Evolutionary conservation across 2,888 invertebrate genomes (phyloP).

Genomic region (Stegana nigrithorax): DNA sequence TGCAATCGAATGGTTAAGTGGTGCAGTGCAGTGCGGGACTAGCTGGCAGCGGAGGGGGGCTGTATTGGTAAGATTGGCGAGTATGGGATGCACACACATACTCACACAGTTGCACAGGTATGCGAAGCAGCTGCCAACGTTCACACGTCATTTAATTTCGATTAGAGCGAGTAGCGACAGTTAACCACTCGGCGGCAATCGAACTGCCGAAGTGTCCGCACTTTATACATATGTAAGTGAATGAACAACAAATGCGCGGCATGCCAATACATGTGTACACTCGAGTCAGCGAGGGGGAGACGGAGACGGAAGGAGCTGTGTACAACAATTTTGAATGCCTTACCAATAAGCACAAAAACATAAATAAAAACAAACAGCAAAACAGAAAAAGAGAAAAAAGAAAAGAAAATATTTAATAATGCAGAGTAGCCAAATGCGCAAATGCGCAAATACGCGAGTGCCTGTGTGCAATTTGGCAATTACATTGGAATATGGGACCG

Average conservation of each 20-base stretch:
- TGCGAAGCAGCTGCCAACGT: constrained; percentile 59
- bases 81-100: too few species aligned
- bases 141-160: constrained; percentile 69
- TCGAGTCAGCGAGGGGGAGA: not conserved
- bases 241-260: not conserved
- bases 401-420: constrained; percentile 24
- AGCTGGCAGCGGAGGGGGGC: too few species aligned
- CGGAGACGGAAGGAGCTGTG: not conserved
- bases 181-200: too few species aligned
- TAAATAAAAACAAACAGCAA: not conserved
- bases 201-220: constrained; percentile 16
- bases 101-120: too few species aligned
- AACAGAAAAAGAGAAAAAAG: not conserved
- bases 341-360: constrained; percentile 26
- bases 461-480: constrained; percentile 22
- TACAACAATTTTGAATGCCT: constrained; percentile 35
- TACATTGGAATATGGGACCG: too few species aligned
- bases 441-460: too few species aligned
- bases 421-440: constrained; percentile 44
- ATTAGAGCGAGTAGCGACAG: too few species aligned
- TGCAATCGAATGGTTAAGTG: too few species aligned
- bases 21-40: too few species aligned
- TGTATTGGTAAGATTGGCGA: too few species aligned
- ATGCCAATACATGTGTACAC: not conserved
- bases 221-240: not conserved